Conservation (phyloP, 2,797 vertebrate genomes). For the Enteromius afrohamiltoni region DNA sequence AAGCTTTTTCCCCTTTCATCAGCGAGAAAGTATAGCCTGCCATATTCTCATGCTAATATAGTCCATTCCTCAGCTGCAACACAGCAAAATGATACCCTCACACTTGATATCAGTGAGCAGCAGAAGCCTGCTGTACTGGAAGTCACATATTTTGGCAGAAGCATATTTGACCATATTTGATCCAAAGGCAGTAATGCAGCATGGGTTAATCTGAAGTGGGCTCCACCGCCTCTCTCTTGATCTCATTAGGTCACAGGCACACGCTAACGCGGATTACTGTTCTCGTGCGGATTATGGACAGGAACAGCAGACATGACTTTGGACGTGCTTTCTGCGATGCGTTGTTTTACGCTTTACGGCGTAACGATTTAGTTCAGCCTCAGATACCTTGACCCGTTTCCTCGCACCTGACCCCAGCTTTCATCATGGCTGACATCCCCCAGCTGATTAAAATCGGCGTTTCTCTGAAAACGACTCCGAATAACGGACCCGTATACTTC, state of each 20-base stretch:
- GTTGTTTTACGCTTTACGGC: conserved; percentile 39
- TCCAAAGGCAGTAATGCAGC: neutral
- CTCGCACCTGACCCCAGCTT: conserved; percentile 15
- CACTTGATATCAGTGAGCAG: neutral
- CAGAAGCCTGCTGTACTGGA: neutral
- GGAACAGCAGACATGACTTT: conserved; percentile 42
- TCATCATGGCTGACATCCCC: conserved; percentile 86
- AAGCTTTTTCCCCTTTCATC: too few species aligned
- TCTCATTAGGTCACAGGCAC: conserved; percentile 38
- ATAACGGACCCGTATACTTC: conserved; percentile 90
- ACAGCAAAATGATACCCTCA: neutral
- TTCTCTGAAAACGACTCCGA: conserved; percentile 90
- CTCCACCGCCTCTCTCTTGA: conserved; percentile 4
- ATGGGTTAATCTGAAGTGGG: neutral
- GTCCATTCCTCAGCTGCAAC: neutral
- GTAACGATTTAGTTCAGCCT: conserved; percentile 15
- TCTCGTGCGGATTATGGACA: conserved; percentile 48
- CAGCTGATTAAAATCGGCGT: conserved; percentile 88
- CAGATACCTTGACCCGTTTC: conserved; percentile 13
- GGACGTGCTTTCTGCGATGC: conserved; percentile 39
- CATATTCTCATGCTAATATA: neutral
- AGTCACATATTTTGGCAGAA: neutral
- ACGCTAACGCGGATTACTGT: conserved; percentile 29
- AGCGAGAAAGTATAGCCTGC: neutral
- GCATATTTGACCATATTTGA: neutral